Conservation (phyloP, 1,140 invertebrate genomes). For the Hestina assimilis region DNA sequence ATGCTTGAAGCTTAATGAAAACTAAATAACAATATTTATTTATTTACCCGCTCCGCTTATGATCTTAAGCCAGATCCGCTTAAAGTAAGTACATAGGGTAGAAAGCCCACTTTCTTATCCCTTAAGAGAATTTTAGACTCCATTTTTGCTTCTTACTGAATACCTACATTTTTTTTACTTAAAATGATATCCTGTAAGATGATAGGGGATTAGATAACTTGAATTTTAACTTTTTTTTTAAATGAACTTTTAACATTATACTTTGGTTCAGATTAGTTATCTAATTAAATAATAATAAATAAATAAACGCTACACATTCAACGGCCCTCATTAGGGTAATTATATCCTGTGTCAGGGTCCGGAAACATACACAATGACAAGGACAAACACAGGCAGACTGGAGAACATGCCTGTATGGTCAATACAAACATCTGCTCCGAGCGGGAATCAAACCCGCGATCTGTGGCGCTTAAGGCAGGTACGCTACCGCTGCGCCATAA, state of each 20-base stretch:
- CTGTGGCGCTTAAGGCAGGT: too few species aligned
- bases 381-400: too few species aligned
- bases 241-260: neutral
- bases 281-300: neutral
- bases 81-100: constrained; percentile 13
- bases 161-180: constrained; percentile 8
- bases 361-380: too few species aligned
- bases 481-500: neutral
- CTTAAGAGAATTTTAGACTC: constrained; percentile 37
- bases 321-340: too few species aligned
- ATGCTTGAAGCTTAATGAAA: too few species aligned
- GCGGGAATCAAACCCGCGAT: too few species aligned
- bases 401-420: too few species aligned
- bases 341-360: too few species aligned
- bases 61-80: constrained; percentile 7
- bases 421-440: too few species aligned
- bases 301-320: too few species aligned
- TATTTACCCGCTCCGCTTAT: constrained; percentile 9
- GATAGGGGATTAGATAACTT: constrained; percentile 7
- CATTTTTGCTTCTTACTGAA: neutral
- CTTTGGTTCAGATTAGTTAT: neutral
- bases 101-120: constrained; percentile 29
- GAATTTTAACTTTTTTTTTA: neutral
- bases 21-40: neutral
- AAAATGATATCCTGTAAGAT: constrained; percentile 3